A percentile compares a stretch with the other conserved stretches of the same genome.
Evolutionary conservation across 2,797 vertebrate species (phyloP).

Genomic region (Pygocentrus nattereri): DNA sequence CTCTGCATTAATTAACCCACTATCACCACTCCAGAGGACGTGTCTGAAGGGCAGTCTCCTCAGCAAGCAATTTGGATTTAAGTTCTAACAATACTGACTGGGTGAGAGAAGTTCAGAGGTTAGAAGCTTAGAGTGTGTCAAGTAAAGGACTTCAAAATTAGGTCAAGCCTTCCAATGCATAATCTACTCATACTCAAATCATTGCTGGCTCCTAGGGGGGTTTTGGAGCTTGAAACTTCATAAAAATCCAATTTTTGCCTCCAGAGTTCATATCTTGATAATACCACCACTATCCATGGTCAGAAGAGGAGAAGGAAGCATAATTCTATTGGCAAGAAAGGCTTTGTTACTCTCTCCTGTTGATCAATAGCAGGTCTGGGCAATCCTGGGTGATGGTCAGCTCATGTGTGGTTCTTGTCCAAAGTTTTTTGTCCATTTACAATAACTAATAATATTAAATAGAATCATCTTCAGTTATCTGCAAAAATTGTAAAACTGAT

Average conservation of each 20-base stretch:
- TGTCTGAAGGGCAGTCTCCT: slow-evolving; percentile 11
- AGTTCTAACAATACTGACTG: slow-evolving; percentile 20
- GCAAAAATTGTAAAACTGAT: too few relatives aligned
- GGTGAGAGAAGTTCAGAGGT: slow-evolving; percentile 48
- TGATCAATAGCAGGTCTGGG: too few relatives aligned
- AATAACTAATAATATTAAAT: too few relatives aligned
- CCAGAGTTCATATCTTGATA: neutral
- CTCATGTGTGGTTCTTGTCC: too few relatives aligned
- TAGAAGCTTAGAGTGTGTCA: slow-evolving; percentile 14
- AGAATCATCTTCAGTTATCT: too few relatives aligned
- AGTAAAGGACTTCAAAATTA: slow-evolving; percentile 47
- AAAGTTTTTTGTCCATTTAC: too few relatives aligned
- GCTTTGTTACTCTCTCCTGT: too few relatives aligned
- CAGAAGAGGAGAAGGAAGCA: neutral
- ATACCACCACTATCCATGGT: neutral
- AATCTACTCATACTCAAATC: slow-evolving; percentile 35
- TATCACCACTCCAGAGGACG: slow-evolving; percentile 15
- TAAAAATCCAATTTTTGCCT: slow-evolving; percentile 47
- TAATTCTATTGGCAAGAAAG: too few relatives aligned
- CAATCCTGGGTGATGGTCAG: too few relatives aligned
- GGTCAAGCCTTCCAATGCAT: slow-evolving; percentile 27
- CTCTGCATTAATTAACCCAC: slow-evolving; percentile 49
- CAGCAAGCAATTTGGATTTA: slow-evolving; percentile 39
- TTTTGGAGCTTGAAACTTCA: slow-evolving; percentile 47
- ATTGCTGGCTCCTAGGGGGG: neutral